Conservation (phyloP, 2,888 invertebrate genomes). For the Hemithea aestivaria region DNA sequence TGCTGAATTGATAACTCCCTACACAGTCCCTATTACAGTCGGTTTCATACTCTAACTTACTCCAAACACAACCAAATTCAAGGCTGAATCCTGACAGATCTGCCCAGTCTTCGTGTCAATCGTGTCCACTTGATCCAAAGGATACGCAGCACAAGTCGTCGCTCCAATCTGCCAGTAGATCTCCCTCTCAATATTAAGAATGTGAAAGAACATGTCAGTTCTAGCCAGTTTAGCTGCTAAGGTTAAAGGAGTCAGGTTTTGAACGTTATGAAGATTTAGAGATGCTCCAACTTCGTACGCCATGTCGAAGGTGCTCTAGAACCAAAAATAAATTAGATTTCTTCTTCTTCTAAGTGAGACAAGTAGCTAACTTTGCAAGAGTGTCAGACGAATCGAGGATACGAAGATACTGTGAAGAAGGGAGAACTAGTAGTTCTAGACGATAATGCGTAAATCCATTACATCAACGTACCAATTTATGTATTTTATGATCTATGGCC, state of each 20-base stretch:
- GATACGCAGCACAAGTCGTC: conserved; percentile 98
- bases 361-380: no score
- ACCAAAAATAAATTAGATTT: neutral
- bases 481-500: no score
- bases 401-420: no score
- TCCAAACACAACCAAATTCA: conserved; percentile 97
- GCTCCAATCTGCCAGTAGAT: conserved; percentile 98
- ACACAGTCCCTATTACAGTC: no score
- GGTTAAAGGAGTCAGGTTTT: conserved; percentile 94
- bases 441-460: no score
- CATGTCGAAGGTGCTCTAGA: conserved; percentile 93
- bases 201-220: conserved; percentile 98
- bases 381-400: no score
- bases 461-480: no score
- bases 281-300: conserved; percentile 95
- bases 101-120: conserved; percentile 94
- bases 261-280: conserved; percentile 90
- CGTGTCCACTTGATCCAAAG: conserved; percentile 95
- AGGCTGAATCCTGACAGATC: conserved; percentile 96
- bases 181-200: conserved; percentile 96
- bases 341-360: no score
- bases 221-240: conserved; percentile 95
- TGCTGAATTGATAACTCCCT: no score
- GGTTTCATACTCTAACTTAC: no score
- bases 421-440: no score